Evolutionary conservation across 2,888 invertebrate genomes (phyloP), one percentile per base, ranked within the genome.

Genomic region (Lysandra coridon): DNA sequence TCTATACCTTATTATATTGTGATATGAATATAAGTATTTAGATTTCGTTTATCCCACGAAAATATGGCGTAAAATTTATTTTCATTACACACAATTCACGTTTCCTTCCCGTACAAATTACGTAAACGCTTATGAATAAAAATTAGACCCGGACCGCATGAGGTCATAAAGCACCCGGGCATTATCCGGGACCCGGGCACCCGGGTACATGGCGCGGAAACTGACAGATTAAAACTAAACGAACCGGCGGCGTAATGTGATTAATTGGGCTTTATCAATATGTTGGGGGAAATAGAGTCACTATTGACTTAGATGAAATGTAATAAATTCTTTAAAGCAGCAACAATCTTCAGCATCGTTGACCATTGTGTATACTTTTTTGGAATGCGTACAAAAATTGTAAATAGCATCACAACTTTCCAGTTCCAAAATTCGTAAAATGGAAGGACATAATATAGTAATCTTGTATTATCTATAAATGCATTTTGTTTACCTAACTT

Each of bases 191-290:
- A 49, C 75, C 75, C 75, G 75, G 33, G 76, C 14, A 53, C 33
- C 57, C 17, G 53, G 76, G 49, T 49, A 76, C 53, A 76, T 76
- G 49, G 76, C 33, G 76, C 37, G 76, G 49, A 53, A 76, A 76
- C 49, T 53, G 76, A 30, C 76, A 76, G 76, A 76, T 76, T 76
- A 57, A 76, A 76, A 76, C 76, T 53, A 76, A 76, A 76, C 76
- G 76, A 76, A 76, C 76, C 76, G 76, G 7, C 57, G 2, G 30
- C 30, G 30, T 33, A 53, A 57, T 57, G 76, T 57, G 57, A 76
- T 76, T 76, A 76, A 76, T 76, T 76, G 30, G 14, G 30, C 37
- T 30, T 23, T 44, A 44, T 17, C 44, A 74, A 74, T 74, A 74
- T 44, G 74, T 69, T 33, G 5, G 69, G 33, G 23, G 69, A 37